Evolutionary conservation across 2,113 vertebrate species (phyloP).

Genomic region (Chlorocebus sabaeus): DNA sequence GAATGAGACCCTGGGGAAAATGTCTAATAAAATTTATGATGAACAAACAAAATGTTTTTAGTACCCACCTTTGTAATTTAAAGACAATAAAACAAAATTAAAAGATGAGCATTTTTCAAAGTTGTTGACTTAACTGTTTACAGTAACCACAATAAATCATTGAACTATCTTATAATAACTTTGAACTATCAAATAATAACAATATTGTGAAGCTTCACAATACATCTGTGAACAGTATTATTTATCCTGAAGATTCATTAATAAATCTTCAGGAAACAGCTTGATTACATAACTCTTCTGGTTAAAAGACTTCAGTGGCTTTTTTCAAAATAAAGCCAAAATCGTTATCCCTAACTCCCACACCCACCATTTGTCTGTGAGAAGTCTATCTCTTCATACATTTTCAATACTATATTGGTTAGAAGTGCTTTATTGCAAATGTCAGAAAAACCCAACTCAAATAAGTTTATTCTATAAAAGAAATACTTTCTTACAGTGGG

Average conservation of each 20-base stretch:
- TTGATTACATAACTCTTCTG: not conserved
- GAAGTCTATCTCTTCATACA: not conserved
- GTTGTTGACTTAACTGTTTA: not conserved
- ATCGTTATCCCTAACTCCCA: not conserved
- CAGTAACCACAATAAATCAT: not conserved
- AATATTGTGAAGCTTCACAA: not conserved
- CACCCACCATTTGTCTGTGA: not conserved
- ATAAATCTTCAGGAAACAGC: not conserved
- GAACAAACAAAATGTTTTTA: not conserved
- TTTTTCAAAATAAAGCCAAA: not conserved
- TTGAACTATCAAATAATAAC: not conserved
- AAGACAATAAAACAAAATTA: not conserved
- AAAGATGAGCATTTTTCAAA: not conserved
- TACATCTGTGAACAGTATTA: not conserved
- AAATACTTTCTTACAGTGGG: not conserved
- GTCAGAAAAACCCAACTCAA: not conserved
- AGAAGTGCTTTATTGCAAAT: not conserved
- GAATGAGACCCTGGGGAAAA: not conserved
- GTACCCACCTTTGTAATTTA: not conserved
- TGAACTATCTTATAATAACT: not conserved
- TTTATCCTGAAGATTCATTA: not conserved
- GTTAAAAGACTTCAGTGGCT: not conserved
- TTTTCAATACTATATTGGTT: not conserved
- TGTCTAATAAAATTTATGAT: slow-evolving; percentile 4
- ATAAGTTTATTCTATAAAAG: not conserved